phyloP scores from a whole-genome alignment of 92 coral and sea anemone genomes.

The Desmophyllum pertusum region DNA sequence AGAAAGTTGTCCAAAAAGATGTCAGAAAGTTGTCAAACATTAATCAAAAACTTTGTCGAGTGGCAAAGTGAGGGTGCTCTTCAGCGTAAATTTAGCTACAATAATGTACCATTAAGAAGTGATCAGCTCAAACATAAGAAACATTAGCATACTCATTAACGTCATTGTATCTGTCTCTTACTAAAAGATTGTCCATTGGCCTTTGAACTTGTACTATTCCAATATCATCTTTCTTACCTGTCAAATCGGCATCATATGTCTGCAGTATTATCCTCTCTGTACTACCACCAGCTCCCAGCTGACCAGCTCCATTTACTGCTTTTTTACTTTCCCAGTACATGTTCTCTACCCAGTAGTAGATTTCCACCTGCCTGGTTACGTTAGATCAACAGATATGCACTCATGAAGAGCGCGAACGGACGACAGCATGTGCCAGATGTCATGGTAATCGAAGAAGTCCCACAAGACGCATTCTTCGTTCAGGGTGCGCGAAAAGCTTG shows the following conservation, averaged over 20 bases:
- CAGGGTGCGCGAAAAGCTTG: slow-evolving; percentile 78
- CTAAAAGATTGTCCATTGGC: background rate
- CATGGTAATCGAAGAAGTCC: slow-evolving; percentile 99
- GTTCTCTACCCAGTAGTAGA: slow-evolving; percentile 67
- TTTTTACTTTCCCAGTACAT: slow-evolving; percentile 51
- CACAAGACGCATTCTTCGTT: slow-evolving; percentile 87
- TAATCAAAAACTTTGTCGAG: too few relatives aligned
- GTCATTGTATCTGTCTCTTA: slow-evolving; percentile 4
- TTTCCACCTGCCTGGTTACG: slow-evolving; percentile 77
- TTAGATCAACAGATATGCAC: slow-evolving; percentile 88
- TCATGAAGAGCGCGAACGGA: slow-evolving; percentile 91
- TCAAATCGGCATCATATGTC: background rate
- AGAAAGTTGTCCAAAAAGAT: too few relatives aligned
- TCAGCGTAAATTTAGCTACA: too few relatives aligned
- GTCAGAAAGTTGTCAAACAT: too few relatives aligned
- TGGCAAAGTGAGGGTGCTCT: too few relatives aligned
- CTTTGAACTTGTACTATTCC: slow-evolving; percentile 4
- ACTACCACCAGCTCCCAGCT: background rate
- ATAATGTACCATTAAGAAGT: background rate
- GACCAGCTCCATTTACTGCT: background rate
- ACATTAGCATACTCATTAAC: slow-evolving; percentile 22
- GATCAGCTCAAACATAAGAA: slow-evolving; percentile 31
- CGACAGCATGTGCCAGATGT: slow-evolving; percentile 97
- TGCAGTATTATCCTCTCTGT: background rate
- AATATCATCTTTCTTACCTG: slow-evolving; percentile 23